Base-by-base conservation (phyloP, 1,140 invertebrate genomes). In the Kradibia gibbosae region DNA sequence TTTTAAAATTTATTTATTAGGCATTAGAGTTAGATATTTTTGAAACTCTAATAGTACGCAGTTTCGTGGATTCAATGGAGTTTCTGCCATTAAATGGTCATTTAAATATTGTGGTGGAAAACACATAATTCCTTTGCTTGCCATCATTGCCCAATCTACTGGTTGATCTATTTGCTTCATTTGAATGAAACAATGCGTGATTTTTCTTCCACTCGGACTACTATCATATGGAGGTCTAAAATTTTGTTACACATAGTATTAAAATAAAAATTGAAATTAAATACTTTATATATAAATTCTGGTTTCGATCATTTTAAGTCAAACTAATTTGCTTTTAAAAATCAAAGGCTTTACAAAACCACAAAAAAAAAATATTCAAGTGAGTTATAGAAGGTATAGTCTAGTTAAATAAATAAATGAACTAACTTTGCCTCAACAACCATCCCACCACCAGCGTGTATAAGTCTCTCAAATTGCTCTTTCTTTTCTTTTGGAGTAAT, bases 381-480 rank as follows among this genome's bases (percentile, higher is more conserved):
- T 15, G 4, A 22, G 10, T 57, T n/a, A n/a, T 42, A 36, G 20
- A 48, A 8, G 45, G 15, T 48, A 3, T 36, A 34, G 10, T 42
- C n/a, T 67, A 4, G 15, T 67, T 22, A 22, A 13, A 62, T 42
- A 25, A 25, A 28, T 72, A 34, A 11, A 75, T 73, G 81, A 73
- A 82, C 80, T 83, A 88, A 93, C 92, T 89, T 92, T 31, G 92
- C 91, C 83, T 94, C 92, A 0, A 95, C 84, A 13, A 96, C 93
- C 15, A 85, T 86, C 11, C 95, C 96, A 7, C 93, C 94, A 0
- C 96, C 96, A 7, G 95, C 95, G 57, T 92, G 88, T 42, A 97
- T 92, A 0, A 97, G 92, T 80, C 95, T 92, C 15, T 92, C 88
- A 82, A 96, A 94, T 67, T 95, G 93, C 2, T 92, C 92, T 50